These are phyloP conservation scores for Sciurus carolinensis DNA, from an alignment of 2,797 vertebrate species.

Conservation along the genomic window DNA sequence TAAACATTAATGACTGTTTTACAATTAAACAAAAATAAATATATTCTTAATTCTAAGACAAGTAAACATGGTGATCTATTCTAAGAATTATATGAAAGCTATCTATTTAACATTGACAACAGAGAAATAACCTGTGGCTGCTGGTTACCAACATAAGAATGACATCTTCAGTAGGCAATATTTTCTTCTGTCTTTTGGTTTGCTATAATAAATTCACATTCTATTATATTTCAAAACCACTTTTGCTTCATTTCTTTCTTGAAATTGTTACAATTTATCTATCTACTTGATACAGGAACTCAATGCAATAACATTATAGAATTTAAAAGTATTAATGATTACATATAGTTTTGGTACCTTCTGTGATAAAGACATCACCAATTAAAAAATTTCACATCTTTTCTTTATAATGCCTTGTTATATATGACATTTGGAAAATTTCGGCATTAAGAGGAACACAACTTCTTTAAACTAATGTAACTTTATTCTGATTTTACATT, in stretches of 20 bases:
- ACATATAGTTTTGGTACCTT: neutral
- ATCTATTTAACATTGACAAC: neutral
- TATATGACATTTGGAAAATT: neutral
- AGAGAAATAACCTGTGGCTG: neutral
- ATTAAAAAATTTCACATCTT: neutral
- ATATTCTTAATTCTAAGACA: neutral
- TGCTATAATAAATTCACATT: neutral
- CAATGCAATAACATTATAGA: neutral
- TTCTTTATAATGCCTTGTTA: neutral
- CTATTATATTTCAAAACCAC: neutral
- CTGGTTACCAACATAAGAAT: neutral
- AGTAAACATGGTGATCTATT: neutral
- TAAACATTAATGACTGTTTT: neutral
- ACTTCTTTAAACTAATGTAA: neutral
- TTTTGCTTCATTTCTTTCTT: slow-evolving; percentile 12
- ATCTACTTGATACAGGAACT: neutral
- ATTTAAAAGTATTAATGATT: neutral
- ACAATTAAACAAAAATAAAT: neutral
- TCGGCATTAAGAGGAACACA: neutral
- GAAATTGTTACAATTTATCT: neutral
- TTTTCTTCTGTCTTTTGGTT: neutral
- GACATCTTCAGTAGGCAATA: neutral
- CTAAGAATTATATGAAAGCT: neutral
- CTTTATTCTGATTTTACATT: neutral
- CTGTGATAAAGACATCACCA: neutral